phyloP scores from a whole-genome alignment of 2,888 invertebrate species.

The Sepiola atlantica region DNA sequence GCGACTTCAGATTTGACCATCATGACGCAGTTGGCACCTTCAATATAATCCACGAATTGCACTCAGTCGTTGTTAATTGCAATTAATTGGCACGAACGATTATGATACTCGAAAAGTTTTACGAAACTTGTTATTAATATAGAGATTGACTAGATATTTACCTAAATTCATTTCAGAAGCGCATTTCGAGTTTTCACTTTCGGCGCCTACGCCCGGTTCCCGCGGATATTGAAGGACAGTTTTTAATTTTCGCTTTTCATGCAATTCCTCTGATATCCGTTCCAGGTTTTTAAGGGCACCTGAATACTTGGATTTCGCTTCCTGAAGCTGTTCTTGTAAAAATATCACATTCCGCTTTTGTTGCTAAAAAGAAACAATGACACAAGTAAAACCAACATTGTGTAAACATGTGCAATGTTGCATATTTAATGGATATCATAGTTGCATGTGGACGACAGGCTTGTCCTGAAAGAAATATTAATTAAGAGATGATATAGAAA shows the following conservation, averaged over 20 bases:
- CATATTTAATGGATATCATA: not conserved
- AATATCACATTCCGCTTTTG: constrained; percentile 64
- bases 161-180: constrained; percentile 57
- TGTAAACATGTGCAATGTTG: not conserved
- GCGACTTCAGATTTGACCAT: not conserved
- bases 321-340: constrained; percentile 85
- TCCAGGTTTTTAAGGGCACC: constrained; percentile 88
- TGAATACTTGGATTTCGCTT: constrained; percentile 87
- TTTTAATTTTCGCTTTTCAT: constrained; percentile 61
- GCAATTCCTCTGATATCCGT: constrained; percentile 90
- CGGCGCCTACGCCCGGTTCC: constrained; percentile 86
- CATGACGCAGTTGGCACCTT: not conserved
- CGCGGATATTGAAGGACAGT: constrained; percentile 77
- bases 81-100: too few relatives aligned
- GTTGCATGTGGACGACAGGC: too few relatives aligned
- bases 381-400: not conserved
- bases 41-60: not conserved
- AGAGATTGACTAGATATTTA: not conserved
- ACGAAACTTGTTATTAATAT: not conserved
- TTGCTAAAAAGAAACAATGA: constrained; percentile 55
- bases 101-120: not conserved
- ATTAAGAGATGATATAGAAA: too few relatives aligned
- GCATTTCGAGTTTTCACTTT: constrained; percentile 71
- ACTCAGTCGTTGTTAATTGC: too few relatives aligned
- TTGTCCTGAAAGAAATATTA: too few relatives aligned